These are phyloP conservation scores for Potamilus streckersoni DNA, from an alignment of 1,140 invertebrate genomes.

Conservation along the genomic window DNA sequence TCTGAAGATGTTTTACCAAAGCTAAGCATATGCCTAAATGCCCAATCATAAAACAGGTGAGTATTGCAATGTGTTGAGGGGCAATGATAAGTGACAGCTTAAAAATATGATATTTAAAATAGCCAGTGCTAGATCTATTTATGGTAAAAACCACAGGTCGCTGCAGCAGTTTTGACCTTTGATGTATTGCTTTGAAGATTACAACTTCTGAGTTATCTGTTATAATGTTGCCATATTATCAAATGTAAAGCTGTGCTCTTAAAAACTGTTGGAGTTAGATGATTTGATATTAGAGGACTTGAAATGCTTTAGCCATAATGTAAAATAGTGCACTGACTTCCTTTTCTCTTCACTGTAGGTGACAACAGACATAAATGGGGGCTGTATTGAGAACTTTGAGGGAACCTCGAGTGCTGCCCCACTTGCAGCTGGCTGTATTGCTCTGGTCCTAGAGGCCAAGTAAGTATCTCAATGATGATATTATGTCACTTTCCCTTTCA, in stretches of 20 bases:
- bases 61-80: too few species aligned
- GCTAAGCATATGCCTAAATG: too few species aligned
- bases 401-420: slow-evolving; percentile 75
- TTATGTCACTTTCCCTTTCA: not conserved
- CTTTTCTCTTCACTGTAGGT: slow-evolving; percentile 39
- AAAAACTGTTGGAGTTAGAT: not conserved
- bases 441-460: slow-evolving; percentile 74
- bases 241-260: not conserved
- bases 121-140: too few species aligned
- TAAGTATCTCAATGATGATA: slow-evolving; percentile 47
- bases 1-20: too few species aligned
- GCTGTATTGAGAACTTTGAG: slow-evolving; percentile 64
- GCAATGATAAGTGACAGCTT: too few species aligned
- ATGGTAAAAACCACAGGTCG: too few species aligned
- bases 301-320: too few species aligned
- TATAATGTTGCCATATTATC: not conserved
- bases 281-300: not conserved
- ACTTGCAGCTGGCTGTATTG: slow-evolving; percentile 72
- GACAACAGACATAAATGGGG: slow-evolving; percentile 65
- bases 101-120: too few species aligned
- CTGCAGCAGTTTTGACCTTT: too few species aligned
- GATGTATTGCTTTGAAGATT: too few species aligned
- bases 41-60: too few species aligned
- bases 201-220: not conserved
- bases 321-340: not conserved